Evolutionary conservation across 2,888 invertebrate genomes (phyloP).

Genomic region (Lasioglossum morio): DNA sequence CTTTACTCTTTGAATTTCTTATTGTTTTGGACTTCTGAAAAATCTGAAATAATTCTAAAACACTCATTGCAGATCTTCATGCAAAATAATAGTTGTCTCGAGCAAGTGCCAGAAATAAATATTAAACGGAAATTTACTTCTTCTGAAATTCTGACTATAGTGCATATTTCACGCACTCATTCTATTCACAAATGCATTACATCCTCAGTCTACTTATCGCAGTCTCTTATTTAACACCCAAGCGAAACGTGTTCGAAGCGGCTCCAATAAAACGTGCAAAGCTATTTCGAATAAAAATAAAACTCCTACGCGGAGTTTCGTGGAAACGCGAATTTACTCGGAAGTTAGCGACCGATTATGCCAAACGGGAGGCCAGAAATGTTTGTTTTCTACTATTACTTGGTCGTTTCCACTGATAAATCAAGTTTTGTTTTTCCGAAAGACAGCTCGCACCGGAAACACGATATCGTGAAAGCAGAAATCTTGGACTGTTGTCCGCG

Average conservation of each 20-base stretch:
- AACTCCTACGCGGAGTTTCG: not conserved
- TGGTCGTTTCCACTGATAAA: not conserved
- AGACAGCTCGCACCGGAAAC: not conserved
- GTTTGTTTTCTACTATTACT: not conserved
- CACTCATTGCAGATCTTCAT: not conserved
- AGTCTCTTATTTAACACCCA: not conserved
- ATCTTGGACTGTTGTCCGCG: slow-evolving; percentile 12
- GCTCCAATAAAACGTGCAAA: not conserved
- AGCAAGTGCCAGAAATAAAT: not conserved
- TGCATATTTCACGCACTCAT: not conserved
- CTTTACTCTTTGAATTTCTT: not conserved
- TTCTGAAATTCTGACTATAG: not conserved
- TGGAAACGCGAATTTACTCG: not conserved
- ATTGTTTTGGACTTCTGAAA: not conserved
- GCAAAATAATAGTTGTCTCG: not conserved
- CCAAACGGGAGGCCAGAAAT: not conserved
- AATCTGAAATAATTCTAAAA: not conserved
- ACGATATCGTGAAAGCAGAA: not conserved
- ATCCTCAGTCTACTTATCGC: not conserved
- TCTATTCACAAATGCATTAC: not conserved
- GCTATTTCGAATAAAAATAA: not conserved
- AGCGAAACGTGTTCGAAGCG: not conserved
- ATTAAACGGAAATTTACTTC: not conserved
- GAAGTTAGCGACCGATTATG: not conserved
- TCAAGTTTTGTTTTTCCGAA: not conserved